A percentile compares a stretch with the other conserved stretches of the same genome.
These are phyloP conservation scores for Gastrophryne carolinensis DNA, from an alignment of 2,797 vertebrate species.

Conservation along the genomic window DNA sequence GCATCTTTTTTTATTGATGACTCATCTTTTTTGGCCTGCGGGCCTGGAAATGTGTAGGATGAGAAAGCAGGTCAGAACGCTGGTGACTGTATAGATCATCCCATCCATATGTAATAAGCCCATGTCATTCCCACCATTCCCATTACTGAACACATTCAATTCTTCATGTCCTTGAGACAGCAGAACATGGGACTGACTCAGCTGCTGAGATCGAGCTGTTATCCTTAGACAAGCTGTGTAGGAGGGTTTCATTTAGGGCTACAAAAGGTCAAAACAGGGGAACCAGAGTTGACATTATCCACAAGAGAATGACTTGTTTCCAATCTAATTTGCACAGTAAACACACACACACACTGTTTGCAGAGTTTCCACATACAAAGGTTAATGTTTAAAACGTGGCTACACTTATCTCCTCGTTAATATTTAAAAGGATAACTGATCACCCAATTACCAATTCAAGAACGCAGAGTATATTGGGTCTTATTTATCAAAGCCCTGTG, in stretches of 20 bases:
- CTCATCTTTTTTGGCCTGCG: too few species aligned
- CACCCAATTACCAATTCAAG: not conserved
- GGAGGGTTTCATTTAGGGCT: too few species aligned
- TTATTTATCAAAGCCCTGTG: not conserved
- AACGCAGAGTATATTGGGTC: not conserved
- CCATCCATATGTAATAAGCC: too few species aligned
- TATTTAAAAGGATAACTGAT: not conserved
- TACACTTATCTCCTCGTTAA: not conserved
- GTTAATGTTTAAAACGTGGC: not conserved
- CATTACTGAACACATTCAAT: not conserved
- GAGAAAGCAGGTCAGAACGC: too few species aligned
- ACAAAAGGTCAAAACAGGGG: not conserved
- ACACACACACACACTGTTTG: not conserved
- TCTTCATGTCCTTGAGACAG: not conserved
- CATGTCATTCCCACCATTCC: too few species aligned
- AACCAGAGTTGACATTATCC: not conserved
- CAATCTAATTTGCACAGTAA: not conserved
- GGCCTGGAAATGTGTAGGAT: too few species aligned
- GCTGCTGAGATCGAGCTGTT: not conserved
- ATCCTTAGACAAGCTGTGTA: too few species aligned
- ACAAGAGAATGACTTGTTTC: not conserved
- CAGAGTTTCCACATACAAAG: not conserved
- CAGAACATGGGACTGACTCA: not conserved
- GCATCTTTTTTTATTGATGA: too few species aligned
- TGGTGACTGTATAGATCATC: too few species aligned